A percentile compares a stretch with the other conserved stretches of the same genome.
Evolutionary conservation across 2,888 invertebrate species (phyloP).

Genomic region (Ferrisia virgata): DNA sequence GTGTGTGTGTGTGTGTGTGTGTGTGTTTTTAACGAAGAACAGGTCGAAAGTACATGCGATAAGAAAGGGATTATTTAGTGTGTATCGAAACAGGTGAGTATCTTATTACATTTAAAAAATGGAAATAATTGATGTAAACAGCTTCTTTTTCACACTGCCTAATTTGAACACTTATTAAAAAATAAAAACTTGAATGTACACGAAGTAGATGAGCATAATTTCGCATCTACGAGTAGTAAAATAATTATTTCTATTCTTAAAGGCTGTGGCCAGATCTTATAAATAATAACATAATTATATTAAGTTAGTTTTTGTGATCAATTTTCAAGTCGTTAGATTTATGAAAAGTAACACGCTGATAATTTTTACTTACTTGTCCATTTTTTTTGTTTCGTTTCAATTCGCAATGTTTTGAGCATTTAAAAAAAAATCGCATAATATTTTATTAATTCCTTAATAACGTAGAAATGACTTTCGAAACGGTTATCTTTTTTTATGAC

Average conservation of each 20-base stretch:
- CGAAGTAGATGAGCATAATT: not conserved
- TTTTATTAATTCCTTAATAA: no score
- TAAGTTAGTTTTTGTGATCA: slow-evolving; percentile 2
- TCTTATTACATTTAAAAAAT: not conserved
- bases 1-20: no score
- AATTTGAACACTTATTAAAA: not conserved
- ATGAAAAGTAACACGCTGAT: not conserved
- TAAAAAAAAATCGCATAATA: no score
- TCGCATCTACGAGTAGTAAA: not conserved
- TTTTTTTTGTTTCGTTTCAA: not conserved
- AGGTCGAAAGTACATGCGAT: no score
- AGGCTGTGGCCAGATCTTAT: slow-evolving; percentile 30
- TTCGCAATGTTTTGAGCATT: not conserved
- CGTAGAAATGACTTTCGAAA: not conserved
- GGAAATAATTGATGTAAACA: not conserved
- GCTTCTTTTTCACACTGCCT: not conserved
- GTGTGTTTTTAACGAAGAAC: no score
- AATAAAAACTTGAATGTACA: no score
- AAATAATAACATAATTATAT: not conserved
- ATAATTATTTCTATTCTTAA: not conserved
- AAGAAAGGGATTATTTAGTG: not conserved
- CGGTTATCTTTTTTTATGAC: not conserved
- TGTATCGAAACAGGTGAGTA: not conserved
- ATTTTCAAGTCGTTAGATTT: slow-evolving; percentile 9
- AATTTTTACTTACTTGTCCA: not conserved